Evolutionary conservation across 2,888 invertebrate genomes (phyloP).

Genomic region (Plagodis pulveraria): DNA sequence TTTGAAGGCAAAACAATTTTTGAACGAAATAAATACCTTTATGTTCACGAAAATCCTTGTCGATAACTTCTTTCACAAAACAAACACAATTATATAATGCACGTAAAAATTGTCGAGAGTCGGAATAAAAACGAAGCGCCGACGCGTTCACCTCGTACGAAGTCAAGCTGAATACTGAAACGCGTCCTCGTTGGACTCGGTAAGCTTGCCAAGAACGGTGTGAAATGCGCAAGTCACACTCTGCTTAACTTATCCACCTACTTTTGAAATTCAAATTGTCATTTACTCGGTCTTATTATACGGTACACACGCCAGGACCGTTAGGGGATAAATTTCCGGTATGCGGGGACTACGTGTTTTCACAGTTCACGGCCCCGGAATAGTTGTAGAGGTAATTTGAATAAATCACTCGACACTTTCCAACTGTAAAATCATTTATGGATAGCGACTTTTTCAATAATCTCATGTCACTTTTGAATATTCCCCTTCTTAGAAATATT

Average conservation of each 20-base stretch:
- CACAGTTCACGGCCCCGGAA: conserved; percentile 44
- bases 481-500: background rate
- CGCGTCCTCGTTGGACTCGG: conserved; percentile 59
- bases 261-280: conserved; percentile 75
- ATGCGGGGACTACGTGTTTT: conserved; percentile 50
- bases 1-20: background rate
- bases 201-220: conserved; percentile 65
- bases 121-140: conserved; percentile 44
- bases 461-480: background rate
- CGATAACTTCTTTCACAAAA: conserved; percentile 60
- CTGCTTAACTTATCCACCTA: conserved; percentile 73
- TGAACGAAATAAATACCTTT: conserved; percentile 32
- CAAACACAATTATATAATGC: conserved; percentile 67
- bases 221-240: conserved; percentile 82
- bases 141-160: conserved; percentile 53
- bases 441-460: background rate
- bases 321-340: conserved; percentile 53
- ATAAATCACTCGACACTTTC: conserved; percentile 42
- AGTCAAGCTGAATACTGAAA: conserved; percentile 65
- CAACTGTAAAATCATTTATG: conserved; percentile 24
- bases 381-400: conserved; percentile 38
- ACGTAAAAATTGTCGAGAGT: conserved; percentile 69
- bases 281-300: conserved; percentile 68
- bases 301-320: conserved; percentile 55
- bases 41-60: conserved; percentile 27